Evolutionary conservation across 2,888 invertebrate genomes (phyloP), one percentile per base, ranked within the genome.

Genomic region (Mesorhabditis belari): DNA sequence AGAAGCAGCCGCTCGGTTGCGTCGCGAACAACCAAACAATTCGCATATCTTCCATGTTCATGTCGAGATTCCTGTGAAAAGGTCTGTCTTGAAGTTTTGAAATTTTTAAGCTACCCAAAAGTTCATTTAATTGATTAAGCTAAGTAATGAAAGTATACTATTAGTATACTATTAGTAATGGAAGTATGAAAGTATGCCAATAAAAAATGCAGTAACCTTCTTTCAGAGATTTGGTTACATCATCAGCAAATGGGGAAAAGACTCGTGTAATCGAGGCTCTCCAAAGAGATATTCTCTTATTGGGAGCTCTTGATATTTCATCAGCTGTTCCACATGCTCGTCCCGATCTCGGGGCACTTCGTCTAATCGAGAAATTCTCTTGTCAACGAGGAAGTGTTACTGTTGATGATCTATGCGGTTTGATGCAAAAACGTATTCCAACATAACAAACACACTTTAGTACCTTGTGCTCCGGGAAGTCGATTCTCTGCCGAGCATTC

Each of bases 341-440:
- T 0, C 92, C 93, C 0, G 93, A 94, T 83, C 90, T 93, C 61
- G 90, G 91, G 9, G 91, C 92, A 3, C 84, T 95, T 62, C 83
- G 87, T 25, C 84, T 95, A n/a, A 87, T 88, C 66, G 92, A 92
- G 0, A 91, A 92, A 81, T 93, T 92, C 79, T 90, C 91, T 58
- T 96, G 95, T 80, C 90, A 91, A 0, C 86, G 88, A 73, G 94
- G 94, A 58, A 91, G 93, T 85, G 94, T 95, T 26, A 91, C 92
- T 0, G 89, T 91, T 86, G 89, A 90, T 51, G 91, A 92, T 59
- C 89, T 91, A 81, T 94, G 94, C 83, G 93, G 90, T 50, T 9
- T 50, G 21, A 6, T n/a, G 51, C 12, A n/a, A 21, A 21, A n/a
- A 6, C 9, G 29, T 51, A 6, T 26, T 54, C 44, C 12, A 35